phyloP scores from a whole-genome alignment of 1,140 invertebrate genomes.

The Drosophila willistoni region DNA sequence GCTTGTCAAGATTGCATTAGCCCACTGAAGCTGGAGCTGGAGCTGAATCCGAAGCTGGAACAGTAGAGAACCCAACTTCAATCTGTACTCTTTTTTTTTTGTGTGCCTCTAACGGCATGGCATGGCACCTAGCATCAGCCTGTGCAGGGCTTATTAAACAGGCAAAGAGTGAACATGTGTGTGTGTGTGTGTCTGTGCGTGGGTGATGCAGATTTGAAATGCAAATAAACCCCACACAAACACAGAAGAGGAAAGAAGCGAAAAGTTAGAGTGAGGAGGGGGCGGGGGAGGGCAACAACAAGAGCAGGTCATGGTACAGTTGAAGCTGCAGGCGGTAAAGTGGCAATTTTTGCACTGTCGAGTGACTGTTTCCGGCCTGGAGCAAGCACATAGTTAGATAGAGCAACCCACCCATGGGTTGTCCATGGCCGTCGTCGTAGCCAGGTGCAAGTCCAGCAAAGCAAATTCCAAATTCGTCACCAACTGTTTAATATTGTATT shows the following conservation, averaged over 20 bases:
- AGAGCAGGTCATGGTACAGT: constrained; percentile 9
- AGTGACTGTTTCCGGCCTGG: constrained; percentile 13
- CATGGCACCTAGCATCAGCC: constrained; percentile 19
- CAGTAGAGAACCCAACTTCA: neutral
- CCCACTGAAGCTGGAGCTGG: constrained; percentile 26
- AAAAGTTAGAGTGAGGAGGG: constrained; percentile 14
- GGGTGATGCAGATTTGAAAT: constrained; percentile 62
- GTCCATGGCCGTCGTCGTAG: neutral
- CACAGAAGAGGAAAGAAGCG: constrained; percentile 10
- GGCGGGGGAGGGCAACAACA: neutral
- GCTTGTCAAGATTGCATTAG: constrained; percentile 77
- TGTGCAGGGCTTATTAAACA: constrained; percentile 61
- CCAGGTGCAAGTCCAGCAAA: too few relatives aligned
- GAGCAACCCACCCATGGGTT: neutral
- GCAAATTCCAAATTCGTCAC: too few relatives aligned
- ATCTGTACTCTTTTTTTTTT: neutral
- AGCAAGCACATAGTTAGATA: constrained; percentile 4
- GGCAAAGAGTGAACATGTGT: constrained; percentile 8
- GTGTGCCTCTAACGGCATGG: neutral
- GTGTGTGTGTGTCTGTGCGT: neutral
- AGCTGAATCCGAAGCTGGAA: neutral
- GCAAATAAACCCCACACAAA: constrained; percentile 52
- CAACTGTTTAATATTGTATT: too few relatives aligned
- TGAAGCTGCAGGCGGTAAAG: constrained; percentile 50
- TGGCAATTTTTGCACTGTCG: constrained; percentile 55